Conservation (phyloP, 2,888 invertebrate species). For the Euzophera pinguis region DNA sequence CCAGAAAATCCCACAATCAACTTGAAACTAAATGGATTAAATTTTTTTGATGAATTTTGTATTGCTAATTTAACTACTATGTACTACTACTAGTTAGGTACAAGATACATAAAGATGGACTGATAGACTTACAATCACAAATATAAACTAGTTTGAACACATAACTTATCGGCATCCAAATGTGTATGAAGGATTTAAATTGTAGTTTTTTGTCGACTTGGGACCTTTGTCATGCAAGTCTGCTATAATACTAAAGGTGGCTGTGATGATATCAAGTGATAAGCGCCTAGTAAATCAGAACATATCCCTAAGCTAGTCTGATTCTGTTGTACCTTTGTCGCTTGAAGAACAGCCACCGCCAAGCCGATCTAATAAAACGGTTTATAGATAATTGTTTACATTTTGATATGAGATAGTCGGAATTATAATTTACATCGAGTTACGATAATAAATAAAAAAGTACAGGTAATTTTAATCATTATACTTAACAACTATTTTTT, state of each 20-base stretch:
- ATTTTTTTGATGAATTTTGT: too few species aligned
- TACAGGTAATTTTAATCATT: constrained; percentile 70
- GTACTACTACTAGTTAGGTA: too few species aligned
- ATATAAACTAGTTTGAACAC: too few species aligned
- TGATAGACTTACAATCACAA: too few species aligned
- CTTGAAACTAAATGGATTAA: too few species aligned
- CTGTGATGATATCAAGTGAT: not conserved
- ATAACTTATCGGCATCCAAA: too few species aligned
- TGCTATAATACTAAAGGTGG: not conserved
- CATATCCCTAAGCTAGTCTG: constrained; percentile 13
- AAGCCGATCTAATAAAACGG: constrained; percentile 31
- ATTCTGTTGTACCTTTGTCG: constrained; percentile 10
- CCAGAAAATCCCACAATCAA: too few species aligned
- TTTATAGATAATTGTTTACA: constrained; percentile 62
- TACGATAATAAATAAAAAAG: constrained; percentile 71
- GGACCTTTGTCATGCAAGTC: not conserved
- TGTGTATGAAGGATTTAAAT: too few species aligned
- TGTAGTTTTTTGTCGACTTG: not conserved
- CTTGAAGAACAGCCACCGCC: constrained; percentile 1
- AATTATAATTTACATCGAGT: constrained; percentile 68
- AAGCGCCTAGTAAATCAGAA: constrained; percentile 6
- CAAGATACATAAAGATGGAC: too few species aligned
- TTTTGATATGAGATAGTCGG: constrained; percentile 61
- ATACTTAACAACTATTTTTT: constrained; percentile 65
- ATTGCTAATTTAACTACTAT: too few species aligned